Percentiles rank a stretch among this genome's conserved stretches.
Conservation (phyloP, 2,888 invertebrate species). For the Leptopilina syphax region DNA sequence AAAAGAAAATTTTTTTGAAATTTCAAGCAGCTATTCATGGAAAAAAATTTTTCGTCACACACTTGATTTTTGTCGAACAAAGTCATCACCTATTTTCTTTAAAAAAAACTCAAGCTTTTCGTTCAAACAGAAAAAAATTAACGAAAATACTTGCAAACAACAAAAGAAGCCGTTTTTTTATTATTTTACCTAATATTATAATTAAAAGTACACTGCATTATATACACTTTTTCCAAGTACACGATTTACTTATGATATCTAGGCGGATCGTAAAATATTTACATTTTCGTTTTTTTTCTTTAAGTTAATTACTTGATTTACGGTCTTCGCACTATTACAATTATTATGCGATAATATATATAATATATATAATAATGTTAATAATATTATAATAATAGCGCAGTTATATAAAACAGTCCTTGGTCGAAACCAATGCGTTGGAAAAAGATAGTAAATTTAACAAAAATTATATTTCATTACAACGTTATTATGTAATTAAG, state of each 20-base stretch:
- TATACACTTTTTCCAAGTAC: constrained; percentile 76
- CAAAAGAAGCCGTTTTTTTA: constrained; percentile 75
- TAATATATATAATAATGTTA: constrained; percentile 65
- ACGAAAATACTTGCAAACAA: constrained; percentile 72
- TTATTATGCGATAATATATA: constrained; percentile 71
- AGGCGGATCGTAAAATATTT: constrained; percentile 74
- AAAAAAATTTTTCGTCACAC: neutral
- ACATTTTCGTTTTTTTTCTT: constrained; percentile 67
- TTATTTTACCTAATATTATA: constrained; percentile 72
- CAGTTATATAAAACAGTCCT: constrained; percentile 76
- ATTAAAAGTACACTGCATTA: constrained; percentile 77
- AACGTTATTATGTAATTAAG: constrained; percentile 69
- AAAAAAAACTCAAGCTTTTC: constrained; percentile 9
- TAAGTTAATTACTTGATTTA: constrained; percentile 68
- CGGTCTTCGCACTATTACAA: constrained; percentile 64
- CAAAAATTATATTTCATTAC: constrained; percentile 71
- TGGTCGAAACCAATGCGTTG: constrained; percentile 75
- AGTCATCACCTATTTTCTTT: neutral
- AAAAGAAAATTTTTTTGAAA: neutral
- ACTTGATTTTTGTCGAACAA: neutral
- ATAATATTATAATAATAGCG: constrained; percentile 67
- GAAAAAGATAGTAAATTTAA: constrained; percentile 73
- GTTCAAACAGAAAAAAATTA: constrained; percentile 23
- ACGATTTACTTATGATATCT: constrained; percentile 73
- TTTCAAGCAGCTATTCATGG: constrained; percentile 3